These are phyloP conservation scores for Brachionus paranguensis DNA, from an alignment of 1,140 invertebrate species.

Conservation along the genomic window DNA sequence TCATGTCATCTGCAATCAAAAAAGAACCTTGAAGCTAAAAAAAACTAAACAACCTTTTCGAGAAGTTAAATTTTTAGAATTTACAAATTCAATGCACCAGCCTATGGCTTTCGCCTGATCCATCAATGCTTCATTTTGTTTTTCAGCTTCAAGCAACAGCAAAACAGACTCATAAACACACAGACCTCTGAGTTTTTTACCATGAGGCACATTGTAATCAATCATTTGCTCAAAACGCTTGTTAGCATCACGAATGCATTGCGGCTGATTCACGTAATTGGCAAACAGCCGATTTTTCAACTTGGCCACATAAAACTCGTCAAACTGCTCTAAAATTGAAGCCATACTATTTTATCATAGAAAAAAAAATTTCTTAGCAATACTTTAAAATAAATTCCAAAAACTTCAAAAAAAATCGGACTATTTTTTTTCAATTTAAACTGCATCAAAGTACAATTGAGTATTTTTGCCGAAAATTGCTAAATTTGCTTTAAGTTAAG, in stretches of 20 bases:
- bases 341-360: neutral
- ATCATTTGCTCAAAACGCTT: conserved; percentile 28
- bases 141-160: neutral
- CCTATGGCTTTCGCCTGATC: conserved; percentile 28
- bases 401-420: conserved; percentile 4
- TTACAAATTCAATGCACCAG: conserved; percentile 40
- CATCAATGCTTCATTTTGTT: neutral
- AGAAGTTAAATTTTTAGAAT: neutral
- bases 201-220: conserved; percentile 36
- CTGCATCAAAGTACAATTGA: neutral
- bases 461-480: neutral
- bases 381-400: neutral
- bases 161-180: conserved; percentile 5
- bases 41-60: neutral
- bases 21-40: conserved; percentile 71
- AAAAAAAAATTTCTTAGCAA: neutral
- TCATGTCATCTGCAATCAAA: conserved; percentile 80
- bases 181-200: conserved; percentile 37
- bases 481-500: conserved; percentile 14
- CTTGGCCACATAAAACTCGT: conserved; percentile 10
- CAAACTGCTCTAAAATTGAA: neutral
- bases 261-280: neutral
- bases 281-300: neutral
- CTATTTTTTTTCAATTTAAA: neutral
- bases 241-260: neutral